Percentiles rank a stretch among this genome's conserved stretches.
Evolutionary conservation across 2,888 invertebrate species (phyloP).

Genomic region (Dynastes tityus): DNA sequence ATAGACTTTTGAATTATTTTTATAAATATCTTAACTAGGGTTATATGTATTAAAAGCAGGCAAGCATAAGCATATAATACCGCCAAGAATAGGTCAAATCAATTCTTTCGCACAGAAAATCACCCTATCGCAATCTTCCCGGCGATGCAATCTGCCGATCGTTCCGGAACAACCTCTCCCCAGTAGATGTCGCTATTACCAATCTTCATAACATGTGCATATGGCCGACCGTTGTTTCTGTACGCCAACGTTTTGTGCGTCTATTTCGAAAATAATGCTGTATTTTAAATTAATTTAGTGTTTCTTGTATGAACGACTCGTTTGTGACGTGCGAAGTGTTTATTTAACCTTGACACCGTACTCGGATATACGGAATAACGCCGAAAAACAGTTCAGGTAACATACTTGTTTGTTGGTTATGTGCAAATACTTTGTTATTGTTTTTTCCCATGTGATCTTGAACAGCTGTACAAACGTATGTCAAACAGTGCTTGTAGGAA

Average conservation of each 20-base stretch:
- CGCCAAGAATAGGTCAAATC: constrained; percentile 41
- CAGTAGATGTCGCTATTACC: constrained; percentile 42
- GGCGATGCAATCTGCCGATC: background rate
- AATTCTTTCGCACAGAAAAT: constrained; percentile 21
- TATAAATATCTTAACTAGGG: background rate
- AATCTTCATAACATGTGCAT: constrained; percentile 46
- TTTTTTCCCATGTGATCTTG: constrained; percentile 53
- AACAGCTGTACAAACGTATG: constrained; percentile 14
- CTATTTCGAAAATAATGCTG: constrained; percentile 40
- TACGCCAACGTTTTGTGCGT: constrained; percentile 25
- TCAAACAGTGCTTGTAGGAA: background rate
- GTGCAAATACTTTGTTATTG: constrained; percentile 58
- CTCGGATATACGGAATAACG: constrained; percentile 37
- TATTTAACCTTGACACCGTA: constrained; percentile 11
- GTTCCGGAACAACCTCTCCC: constrained; percentile 14
- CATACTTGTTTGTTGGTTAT: constrained; percentile 60
- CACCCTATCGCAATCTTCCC: constrained; percentile 15
- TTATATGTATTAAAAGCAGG: background rate
- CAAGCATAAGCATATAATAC: constrained; percentile 14
- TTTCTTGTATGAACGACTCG: constrained; percentile 15
- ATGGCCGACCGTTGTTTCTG: constrained; percentile 39
- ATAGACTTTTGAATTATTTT: background rate
- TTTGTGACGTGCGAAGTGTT: constrained; percentile 42
- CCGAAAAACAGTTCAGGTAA: constrained; percentile 55
- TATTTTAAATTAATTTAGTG: constrained; percentile 46